phyloP scores from a whole-genome alignment of 2,113 vertebrate species.

The Fukomys damarensis region DNA sequence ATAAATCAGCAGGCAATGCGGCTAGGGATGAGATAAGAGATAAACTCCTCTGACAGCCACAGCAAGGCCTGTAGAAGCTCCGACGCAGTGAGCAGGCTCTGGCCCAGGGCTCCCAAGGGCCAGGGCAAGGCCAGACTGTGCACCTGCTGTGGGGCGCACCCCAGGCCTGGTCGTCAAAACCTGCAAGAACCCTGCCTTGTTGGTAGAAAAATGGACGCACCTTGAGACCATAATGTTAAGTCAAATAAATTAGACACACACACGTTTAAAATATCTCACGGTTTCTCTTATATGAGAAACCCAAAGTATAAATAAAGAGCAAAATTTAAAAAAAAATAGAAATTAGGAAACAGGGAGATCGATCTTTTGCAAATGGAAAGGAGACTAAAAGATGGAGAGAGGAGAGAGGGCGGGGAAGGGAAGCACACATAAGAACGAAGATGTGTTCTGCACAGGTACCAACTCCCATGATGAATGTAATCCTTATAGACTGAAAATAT shows the following conservation, averaged over 20 bases:
- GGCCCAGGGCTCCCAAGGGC: neutral
- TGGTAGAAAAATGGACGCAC: neutral
- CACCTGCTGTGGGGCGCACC: neutral
- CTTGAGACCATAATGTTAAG: neutral
- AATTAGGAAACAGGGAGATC: neutral
- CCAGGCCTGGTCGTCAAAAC: neutral
- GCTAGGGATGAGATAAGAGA: constrained; percentile 63
- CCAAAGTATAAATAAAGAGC: neutral
- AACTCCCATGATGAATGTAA: neutral
- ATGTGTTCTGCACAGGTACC: neutral
- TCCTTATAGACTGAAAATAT: neutral
- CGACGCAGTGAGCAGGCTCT: neutral
- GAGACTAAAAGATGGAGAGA: neutral
- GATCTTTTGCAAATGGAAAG: neutral
- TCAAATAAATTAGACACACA: neutral
- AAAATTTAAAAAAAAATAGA: neutral
- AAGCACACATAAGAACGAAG: neutral
- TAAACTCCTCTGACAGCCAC: constrained; percentile 47
- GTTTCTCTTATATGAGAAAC: neutral
- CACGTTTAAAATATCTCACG: neutral
- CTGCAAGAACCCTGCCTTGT: neutral
- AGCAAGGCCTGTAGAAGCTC: neutral
- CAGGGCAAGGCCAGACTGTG: neutral
- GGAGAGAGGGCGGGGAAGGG: neutral
- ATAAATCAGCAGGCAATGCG: constrained; percentile 77